Percentiles rank a stretch among this genome's conserved stretches.
These are phyloP conservation scores for Girardinus metallicus DNA, from an alignment of 2,797 vertebrate genomes.

Conservation along the genomic window DNA sequence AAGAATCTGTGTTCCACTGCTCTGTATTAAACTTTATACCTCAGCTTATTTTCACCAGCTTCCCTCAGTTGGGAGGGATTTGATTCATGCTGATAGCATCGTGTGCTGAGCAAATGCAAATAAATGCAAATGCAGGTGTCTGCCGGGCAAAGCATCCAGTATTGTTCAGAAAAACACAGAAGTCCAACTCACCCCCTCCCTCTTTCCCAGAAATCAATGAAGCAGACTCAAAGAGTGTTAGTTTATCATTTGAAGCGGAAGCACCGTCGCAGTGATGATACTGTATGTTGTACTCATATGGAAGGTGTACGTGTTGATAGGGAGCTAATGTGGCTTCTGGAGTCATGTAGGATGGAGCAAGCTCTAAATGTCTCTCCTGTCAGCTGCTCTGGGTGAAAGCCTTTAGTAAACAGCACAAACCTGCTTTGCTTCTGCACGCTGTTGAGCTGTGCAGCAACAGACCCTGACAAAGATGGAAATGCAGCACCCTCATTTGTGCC, in stretches of 20 bases:
- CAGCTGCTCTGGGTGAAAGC: constrained; percentile 33
- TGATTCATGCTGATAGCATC: constrained; percentile 33
- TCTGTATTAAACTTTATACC: constrained; percentile 32
- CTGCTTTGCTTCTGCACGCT: constrained; percentile 25
- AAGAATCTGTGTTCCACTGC: constrained; percentile 5
- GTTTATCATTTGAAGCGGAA: constrained; percentile 8
- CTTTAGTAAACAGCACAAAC: constrained; percentile 33
- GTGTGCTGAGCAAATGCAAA: constrained; percentile 21
- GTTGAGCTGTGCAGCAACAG: constrained; percentile 30
- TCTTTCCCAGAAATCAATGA: neutral
- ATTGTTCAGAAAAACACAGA: constrained; percentile 18
- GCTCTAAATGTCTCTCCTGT: constrained; percentile 55
- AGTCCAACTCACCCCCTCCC: neutral
- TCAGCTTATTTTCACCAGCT: constrained; percentile 32
- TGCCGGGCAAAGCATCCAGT: constrained; percentile 6
- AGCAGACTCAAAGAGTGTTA: constrained; percentile 20
- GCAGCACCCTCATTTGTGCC: neutral
- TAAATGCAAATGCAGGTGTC: constrained; percentile 47
- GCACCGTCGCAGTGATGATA: neutral
- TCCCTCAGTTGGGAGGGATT: constrained; percentile 10
- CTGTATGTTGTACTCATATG: constrained; percentile 25
- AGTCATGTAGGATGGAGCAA: constrained; percentile 29
- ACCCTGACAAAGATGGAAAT: constrained; percentile 2
- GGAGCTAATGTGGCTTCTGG: constrained; percentile 49
- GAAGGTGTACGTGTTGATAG: constrained; percentile 31